A percentile compares a stretch with the other conserved stretches of the same genome.
Conservation (phyloP, 2,888 invertebrate genomes). For the Hypena proboscidalis region DNA sequence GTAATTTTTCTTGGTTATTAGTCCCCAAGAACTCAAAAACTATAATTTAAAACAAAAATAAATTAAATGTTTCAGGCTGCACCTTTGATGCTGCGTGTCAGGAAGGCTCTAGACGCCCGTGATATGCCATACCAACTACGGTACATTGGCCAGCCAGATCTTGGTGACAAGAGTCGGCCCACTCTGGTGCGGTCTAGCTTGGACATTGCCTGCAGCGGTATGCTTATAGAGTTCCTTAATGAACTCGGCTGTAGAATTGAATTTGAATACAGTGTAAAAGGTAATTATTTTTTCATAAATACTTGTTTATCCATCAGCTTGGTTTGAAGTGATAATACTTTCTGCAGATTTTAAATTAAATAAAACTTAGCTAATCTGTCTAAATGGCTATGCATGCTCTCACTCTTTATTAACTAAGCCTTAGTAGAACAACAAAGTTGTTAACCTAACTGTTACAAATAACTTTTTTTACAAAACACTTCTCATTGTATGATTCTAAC, state of each 20-base stretch:
- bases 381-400: too few relatives aligned
- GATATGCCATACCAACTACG: conserved; percentile 95
- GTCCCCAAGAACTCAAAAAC: too few relatives aligned
- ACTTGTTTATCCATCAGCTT: background rate
- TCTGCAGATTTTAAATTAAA: too few relatives aligned
- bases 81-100: conserved; percentile 91
- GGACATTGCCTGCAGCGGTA: conserved; percentile 96
- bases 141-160: conserved; percentile 96
- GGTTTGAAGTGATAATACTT: background rate
- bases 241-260: conserved; percentile 96
- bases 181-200: conserved; percentile 96
- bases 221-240: conserved; percentile 95
- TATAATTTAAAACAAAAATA: too few relatives aligned
- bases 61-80: conserved; percentile 70
- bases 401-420: too few relatives aligned
- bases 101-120: conserved; percentile 92
- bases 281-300: conserved; percentile 54
- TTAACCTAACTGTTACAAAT: too few relatives aligned
- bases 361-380: too few relatives aligned
- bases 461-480: background rate
- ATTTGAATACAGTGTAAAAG: conserved; percentile 97
- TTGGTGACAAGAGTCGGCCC: conserved; percentile 94
- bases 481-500: too few relatives aligned
- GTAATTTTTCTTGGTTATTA: too few relatives aligned
- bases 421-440: too few relatives aligned